phyloP scores from a whole-genome alignment of 2,888 invertebrate species.

The Lobophora halterata region DNA sequence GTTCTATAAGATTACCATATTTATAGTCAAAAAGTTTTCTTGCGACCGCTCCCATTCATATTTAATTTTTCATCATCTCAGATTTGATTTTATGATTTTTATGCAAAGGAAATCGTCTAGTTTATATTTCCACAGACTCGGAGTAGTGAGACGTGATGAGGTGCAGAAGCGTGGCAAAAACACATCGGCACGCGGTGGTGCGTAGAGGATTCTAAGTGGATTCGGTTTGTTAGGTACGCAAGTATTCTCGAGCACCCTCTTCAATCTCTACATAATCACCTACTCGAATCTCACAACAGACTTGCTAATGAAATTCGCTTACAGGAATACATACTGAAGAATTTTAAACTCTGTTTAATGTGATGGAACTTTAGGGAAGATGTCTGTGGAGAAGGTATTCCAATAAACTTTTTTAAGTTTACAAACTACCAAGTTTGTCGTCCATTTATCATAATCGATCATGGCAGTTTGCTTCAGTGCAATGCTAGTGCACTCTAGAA shows the following conservation, averaged over 20 bases:
- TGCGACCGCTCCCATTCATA: conserved; percentile 24
- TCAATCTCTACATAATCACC: conserved; percentile 10
- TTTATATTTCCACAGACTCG: conserved; percentile 15
- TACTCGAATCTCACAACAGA: conserved; percentile 13
- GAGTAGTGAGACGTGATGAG: conserved; percentile 23
- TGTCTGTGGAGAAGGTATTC: neutral
- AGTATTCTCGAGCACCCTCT: conserved; percentile 12
- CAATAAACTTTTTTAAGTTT: conserved; percentile 3
- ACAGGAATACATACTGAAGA: conserved; percentile 4
- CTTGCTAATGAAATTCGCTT: conserved; percentile 5
- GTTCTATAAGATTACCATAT: conserved; percentile 39
- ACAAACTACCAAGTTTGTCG: conserved; percentile 1
- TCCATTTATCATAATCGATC: conserved; percentile 26
- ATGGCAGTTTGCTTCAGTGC: conserved; percentile 20
- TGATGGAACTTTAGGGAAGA: too few relatives aligned
- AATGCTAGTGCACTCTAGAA: conserved; percentile 25
- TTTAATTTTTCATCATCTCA: conserved; percentile 15
- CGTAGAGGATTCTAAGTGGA: conserved; percentile 49
- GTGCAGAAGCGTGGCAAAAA: conserved; percentile 43
- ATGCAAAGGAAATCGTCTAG: conserved; percentile 42
- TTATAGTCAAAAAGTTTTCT: conserved; percentile 37
- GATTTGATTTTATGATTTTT: conserved; percentile 35
- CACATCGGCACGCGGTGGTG: conserved; percentile 49
- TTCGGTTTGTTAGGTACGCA: conserved; percentile 28
- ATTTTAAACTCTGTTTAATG: conserved; percentile 8